Base-by-base conservation (phyloP, 2,797 vertebrate genomes). In the Argya squamiceps region DNA sequence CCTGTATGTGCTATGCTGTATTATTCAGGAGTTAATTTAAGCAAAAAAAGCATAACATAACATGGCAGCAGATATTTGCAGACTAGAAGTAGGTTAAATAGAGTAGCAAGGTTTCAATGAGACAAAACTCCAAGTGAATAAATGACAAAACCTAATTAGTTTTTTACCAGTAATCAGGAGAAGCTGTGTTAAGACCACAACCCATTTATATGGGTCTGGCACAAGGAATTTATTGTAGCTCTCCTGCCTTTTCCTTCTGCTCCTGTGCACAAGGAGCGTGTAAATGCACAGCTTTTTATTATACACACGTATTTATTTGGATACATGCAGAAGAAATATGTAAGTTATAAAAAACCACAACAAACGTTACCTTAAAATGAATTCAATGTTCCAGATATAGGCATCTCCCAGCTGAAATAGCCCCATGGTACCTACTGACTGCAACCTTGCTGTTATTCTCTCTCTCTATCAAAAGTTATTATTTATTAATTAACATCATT, bases 11-110 rank as follows among this genome's bases (percentile, higher is more conserved):
- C 86, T 94, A 76, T 84, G 93, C 96, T 97, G 93, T 96, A 97
- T 97, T 98, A 97, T 97, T 97, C 97, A 96, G 94, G 96, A 98
- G 96, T 97, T 98, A 97, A 97, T 98, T 98, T 98, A 98, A 97
- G 96, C 91, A 97, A 95, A 95, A 90, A 97, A 96, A 96, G 90
- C 92, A 97, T 97, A 97, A 97, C 95, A 89, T 97, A 97, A 97
- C 97, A 97, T 97, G 96, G 97, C 96, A 98, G 96, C 59, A 97
- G 96, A 96, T 96, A 97, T 96, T 96, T 96, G 86, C 96, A 95
- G 96, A 97, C 90, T 93, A 96, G 96, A 97, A 98, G 89, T 81
- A 97, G 97, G 97, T 98, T 98, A 98, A 97, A 96, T 78, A 96
- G 95, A 97, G 94, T 94, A 97, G 88, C 89, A 97, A 96, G 95